Percentiles rank a stretch among this genome's conserved stretches.
These are phyloP conservation scores for Trissolcus brochymenae DNA, from an alignment of 2,888 invertebrate species.

Conservation along the genomic window DNA sequence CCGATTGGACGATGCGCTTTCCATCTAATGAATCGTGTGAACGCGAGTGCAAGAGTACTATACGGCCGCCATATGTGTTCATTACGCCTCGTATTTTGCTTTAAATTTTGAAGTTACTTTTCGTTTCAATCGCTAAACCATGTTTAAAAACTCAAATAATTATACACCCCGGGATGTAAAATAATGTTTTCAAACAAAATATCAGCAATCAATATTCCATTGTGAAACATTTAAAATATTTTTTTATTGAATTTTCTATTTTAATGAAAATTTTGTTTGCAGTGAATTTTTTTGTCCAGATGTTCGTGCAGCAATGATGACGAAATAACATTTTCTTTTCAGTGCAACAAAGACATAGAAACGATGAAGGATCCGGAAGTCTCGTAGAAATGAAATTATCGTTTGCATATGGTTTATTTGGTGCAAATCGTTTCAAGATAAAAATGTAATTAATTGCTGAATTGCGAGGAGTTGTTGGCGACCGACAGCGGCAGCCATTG, in stretches of 20 bases:
- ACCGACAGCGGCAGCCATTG: conserved; percentile 39
- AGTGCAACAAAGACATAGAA: no score
- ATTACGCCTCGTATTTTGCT: conserved; percentile 31
- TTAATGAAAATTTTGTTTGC: no score
- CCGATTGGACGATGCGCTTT: conserved; percentile 57
- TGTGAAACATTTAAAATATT: no score
- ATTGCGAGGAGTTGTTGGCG: conserved; percentile 32
- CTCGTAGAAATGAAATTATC: no score
- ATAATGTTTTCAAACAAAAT: no score
- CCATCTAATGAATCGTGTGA: conserved; percentile 54
- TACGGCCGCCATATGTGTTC: conserved; percentile 15
- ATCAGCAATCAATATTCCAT: no score
- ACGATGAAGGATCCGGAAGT: no score
- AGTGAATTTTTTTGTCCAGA: no score
- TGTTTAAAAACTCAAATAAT: background rate
- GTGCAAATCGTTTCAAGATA: conserved; percentile 36
- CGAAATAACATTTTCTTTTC: no score
- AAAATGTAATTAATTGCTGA: conserved; percentile 48
- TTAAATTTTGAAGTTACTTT: conserved; percentile 24
- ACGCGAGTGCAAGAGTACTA: conserved; percentile 37
- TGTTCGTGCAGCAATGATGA: no score
- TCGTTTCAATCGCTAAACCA: conserved; percentile 18
- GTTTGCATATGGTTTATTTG: conserved; percentile 22
- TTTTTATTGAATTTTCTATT: no score
- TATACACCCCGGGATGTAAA: background rate